Percentiles rank a stretch among this genome's conserved stretches.
Evolutionary conservation across 2,888 invertebrate genomes (phyloP).

Genomic region (Drosophila mayaguana): DNA sequence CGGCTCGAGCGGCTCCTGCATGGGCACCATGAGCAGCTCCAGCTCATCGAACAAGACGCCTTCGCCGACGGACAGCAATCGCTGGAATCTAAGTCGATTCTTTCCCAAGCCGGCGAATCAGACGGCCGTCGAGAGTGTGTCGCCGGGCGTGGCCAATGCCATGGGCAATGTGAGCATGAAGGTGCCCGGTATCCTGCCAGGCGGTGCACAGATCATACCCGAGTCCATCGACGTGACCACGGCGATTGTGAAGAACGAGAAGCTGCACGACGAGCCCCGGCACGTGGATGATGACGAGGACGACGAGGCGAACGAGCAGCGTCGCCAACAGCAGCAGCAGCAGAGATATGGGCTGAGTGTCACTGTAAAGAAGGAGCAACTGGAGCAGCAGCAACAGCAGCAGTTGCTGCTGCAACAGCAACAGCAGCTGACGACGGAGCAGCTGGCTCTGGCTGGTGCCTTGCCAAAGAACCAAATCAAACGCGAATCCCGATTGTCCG

Average conservation of each 20-base stretch:
- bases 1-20: slow-evolving; percentile 49
- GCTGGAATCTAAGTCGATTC: slow-evolving; percentile 81
- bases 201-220: slow-evolving; percentile 82
- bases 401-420: slow-evolving; percentile 36
- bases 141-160: slow-evolving; percentile 69
- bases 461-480: slow-evolving; percentile 83
- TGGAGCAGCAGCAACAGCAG: slow-evolving; percentile 47
- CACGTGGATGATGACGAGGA: slow-evolving; percentile 66
- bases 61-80: slow-evolving; percentile 82
- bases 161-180: slow-evolving; percentile 78
- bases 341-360: slow-evolving; percentile 68
- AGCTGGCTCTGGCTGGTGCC: slow-evolving; percentile 50
- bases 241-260: slow-evolving; percentile 82
- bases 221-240: slow-evolving; percentile 79
- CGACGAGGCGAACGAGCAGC: slow-evolving; percentile 46
- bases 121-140: slow-evolving; percentile 70
- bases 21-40: slow-evolving; percentile 64
- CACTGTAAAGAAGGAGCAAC: slow-evolving; percentile 81
- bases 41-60: slow-evolving; percentile 82
- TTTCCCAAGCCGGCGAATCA: slow-evolving; percentile 77
- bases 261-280: slow-evolving; percentile 65
- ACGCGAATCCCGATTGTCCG: slow-evolving; percentile 72
- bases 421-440: slow-evolving; percentile 46
- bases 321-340: slow-evolving; percentile 50
- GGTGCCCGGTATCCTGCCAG: slow-evolving; percentile 79